Base-by-base conservation (phyloP, 2,113 vertebrate genomes). In the Dasypus novemcinctus region DNA sequence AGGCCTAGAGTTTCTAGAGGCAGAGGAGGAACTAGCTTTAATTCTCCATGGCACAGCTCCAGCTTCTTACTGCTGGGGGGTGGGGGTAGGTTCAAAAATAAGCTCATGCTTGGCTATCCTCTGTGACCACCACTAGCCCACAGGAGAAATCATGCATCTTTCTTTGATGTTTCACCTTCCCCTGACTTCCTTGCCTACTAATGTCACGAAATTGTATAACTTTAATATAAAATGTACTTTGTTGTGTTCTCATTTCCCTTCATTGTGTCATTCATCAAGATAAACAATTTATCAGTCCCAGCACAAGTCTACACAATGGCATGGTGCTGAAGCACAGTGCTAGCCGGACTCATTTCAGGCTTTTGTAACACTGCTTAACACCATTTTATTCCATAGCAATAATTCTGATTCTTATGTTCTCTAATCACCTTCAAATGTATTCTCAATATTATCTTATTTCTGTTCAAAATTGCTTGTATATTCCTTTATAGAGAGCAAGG, bases 391-490 rank as follows among this genome's bases (percentile, higher is more conserved):
- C 36, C 43, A 18, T 21, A 33, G 4, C 41, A 23, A 29, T 5
- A 57, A 71, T 41, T 61, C 52, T 91, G 43, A 31, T 1, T 3
- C 29, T 10, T 12, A 7, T 25, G 3, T 13, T 9, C 21, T 25
- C 33, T 43, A 1, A 21, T 41, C 1, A n/a, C 12, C n/a, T 7
- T 41, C 74, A 7, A 7, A 33, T 5, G 7, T 1, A 17, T 18
- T 12, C 21, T 36, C 54, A 11, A 1, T 7, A 38, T 52, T 27
- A 6, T 13, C 52, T 20, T 31, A 20, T 5, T 33, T 18, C 31
- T 25, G 46, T 13, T 21, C 81, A 3, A 17, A 54, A 0, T 4
- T 27, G 31, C 25, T 11, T 4, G n/a, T 5, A 0, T 4, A 5
- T 15, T 59, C 15, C 68, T 41, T 5, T 33, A n/a, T 43, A 5